These are phyloP conservation scores for Timandra comae DNA, from an alignment of 2,888 invertebrate species.

Conservation along the genomic window DNA sequence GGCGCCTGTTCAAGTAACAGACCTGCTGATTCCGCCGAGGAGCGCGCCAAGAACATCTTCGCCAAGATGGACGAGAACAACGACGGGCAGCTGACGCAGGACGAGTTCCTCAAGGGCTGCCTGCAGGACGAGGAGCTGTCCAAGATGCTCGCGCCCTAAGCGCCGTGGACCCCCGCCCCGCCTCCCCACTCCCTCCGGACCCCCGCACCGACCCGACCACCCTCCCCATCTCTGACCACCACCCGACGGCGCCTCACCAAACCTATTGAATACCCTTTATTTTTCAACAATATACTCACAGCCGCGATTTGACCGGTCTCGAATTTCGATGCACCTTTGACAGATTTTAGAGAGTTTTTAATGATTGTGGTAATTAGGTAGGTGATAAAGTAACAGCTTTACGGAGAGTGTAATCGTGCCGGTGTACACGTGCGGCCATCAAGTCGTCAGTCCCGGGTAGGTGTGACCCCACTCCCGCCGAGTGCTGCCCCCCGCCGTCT, in stretches of 20 bases:
- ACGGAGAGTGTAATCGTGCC: slow-evolving; percentile 21
- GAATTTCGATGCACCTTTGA: slow-evolving; percentile 15
- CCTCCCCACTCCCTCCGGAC: slow-evolving; percentile 14
- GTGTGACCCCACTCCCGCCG: background rate
- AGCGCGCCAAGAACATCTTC: slow-evolving; percentile 98
- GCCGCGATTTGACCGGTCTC: slow-evolving; percentile 13
- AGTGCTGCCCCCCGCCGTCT: background rate
- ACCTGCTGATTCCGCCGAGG: slow-evolving; percentile 97
- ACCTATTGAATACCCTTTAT: slow-evolving; percentile 10
- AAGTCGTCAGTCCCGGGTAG: background rate
- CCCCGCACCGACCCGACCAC: slow-evolving; percentile 7
- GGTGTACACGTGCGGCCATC: slow-evolving; percentile 12
- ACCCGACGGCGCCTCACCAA: slow-evolving; percentile 41
- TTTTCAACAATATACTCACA: slow-evolving; percentile 21
- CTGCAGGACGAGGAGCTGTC: slow-evolving; percentile 97
- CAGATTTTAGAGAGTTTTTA: slow-evolving; percentile 16
- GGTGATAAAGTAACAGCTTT: slow-evolving; percentile 24
- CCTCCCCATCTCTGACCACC: slow-evolving; percentile 31
- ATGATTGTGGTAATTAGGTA: slow-evolving; percentile 25
- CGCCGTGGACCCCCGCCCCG: slow-evolving; percentile 15
- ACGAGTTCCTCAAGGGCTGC: slow-evolving; percentile 98
- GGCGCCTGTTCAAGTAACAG: slow-evolving; percentile 97
- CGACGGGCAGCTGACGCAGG: slow-evolving; percentile 98
- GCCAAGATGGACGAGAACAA: slow-evolving; percentile 99
- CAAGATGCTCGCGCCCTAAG: slow-evolving; percentile 95